Evolutionary conservation across 2,113 vertebrate genomes (phyloP).

Genomic region (Buteo buteo): DNA sequence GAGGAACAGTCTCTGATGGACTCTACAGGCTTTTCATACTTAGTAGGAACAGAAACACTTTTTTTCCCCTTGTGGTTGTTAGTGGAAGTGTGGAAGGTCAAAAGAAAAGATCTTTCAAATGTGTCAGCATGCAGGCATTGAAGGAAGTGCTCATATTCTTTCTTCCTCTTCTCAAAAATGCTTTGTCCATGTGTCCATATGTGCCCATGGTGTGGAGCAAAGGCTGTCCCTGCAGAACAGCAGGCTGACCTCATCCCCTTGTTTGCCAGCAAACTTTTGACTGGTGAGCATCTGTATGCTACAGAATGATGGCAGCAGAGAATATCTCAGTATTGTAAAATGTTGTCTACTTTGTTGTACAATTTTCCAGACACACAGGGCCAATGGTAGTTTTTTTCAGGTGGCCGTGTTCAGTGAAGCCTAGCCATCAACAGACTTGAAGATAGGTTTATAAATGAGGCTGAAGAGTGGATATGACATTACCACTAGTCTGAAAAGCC

Average conservation of each 20-base stretch:
- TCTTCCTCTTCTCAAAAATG: not conserved
- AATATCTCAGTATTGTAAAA: not conserved
- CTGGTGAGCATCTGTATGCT: not conserved
- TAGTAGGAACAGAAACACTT: not conserved
- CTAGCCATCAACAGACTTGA: not conserved
- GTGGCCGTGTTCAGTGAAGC: not conserved
- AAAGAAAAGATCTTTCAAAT: not conserved
- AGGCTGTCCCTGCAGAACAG: not conserved
- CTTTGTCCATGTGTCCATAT: not conserved
- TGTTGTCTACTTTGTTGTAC: not conserved
- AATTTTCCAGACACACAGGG: not conserved
- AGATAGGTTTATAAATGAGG: not conserved
- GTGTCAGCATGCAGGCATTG: not conserved
- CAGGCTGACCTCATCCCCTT: not conserved
- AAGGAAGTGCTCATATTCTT: not conserved
- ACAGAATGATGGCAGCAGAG: not conserved
- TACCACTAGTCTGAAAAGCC: not conserved
- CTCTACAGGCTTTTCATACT: not conserved
- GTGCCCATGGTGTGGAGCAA: not conserved
- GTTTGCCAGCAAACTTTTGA: not conserved
- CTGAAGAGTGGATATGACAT: not conserved
- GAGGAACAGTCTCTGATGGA: not conserved
- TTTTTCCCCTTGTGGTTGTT: not conserved
- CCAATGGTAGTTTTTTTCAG: not conserved
- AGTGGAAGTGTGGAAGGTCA: not conserved